These are phyloP conservation scores for Paguma larvata DNA, from an alignment of 2,797 vertebrate species.

Conservation along the genomic window DNA sequence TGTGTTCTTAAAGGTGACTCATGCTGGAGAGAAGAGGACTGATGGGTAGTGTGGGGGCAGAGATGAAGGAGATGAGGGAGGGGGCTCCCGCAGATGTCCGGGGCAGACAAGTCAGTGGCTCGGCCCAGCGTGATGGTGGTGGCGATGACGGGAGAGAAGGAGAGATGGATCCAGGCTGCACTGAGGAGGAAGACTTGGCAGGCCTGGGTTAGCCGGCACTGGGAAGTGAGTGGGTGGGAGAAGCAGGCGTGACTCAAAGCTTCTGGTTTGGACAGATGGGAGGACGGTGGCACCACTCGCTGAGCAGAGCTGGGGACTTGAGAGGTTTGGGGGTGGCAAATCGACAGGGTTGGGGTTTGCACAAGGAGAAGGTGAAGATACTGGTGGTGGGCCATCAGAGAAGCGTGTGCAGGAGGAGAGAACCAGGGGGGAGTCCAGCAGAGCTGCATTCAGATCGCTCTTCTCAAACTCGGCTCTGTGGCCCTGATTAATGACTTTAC, in stretches of 20 bases:
- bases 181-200: constrained; percentile 76
- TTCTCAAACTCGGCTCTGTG: background rate
- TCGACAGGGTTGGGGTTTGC: constrained; percentile 30
- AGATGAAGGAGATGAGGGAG: background rate
- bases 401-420: background rate
- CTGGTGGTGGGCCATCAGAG: background rate
- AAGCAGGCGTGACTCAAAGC: constrained; percentile 79
- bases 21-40: background rate
- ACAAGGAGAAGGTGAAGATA: constrained; percentile 10
- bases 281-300: constrained; percentile 61
- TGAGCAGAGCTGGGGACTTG: constrained; percentile 62
- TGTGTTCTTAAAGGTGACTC: constrained; percentile 27
- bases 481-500: background rate
- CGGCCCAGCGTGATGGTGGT: background rate
- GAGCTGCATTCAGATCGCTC: background rate
- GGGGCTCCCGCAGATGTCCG: background rate
- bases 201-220: constrained; percentile 64
- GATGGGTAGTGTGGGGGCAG: background rate
- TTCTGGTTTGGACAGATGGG: constrained; percentile 80
- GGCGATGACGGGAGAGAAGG: background rate
- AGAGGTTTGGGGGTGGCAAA: constrained; percentile 53
- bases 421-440: background rate
- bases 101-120: background rate
- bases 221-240: constrained; percentile 71
- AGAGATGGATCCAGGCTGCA: constrained; percentile 26